Base-by-base conservation (phyloP, 2,797 vertebrate species). In the Cottoperca gobio region DNA sequence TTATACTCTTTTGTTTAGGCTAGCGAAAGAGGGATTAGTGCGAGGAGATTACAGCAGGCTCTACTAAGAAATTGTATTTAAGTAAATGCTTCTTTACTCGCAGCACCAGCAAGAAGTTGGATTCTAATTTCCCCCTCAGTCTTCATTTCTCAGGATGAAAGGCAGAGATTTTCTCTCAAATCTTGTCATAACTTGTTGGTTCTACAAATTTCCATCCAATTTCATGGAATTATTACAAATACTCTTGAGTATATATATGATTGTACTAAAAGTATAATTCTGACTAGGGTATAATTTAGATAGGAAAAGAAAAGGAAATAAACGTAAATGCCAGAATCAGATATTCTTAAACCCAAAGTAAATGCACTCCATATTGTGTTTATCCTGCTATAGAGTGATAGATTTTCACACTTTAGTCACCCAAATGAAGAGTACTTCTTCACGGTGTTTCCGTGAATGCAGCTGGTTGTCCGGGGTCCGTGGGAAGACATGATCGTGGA, bases 1-100 rank as follows among this genome's bases (percentile, higher is more conserved):
- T 89, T 91, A 78, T 76, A 77, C 79, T 90, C 92, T 89, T 93
- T 95, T 94, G 90, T 93, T 92, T 94, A 73, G 85, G 88, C 82
- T 86, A 83, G 81, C 52, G 74, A 90, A 92, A 87, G 89, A 86
- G 55, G 89, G 93, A 94, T 95, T 95, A 94, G 84, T 78, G 79
- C 14, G 5, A 78, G 86, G 88, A 94, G 94, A 95, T 95, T 95
- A 95, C 82, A 83, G 75, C 81, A 58, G 76, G 79, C 81, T 88
- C 84, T 91, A 78, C 86, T 78, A 83, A 92, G 89, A 93, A 93
- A 92, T 87, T 76, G 76, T 87, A 86, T 92, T 93, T 92, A 89
- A 93, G 89, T 81, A 91, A 93, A 93, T 91, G 87, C 77, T 88
- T 94, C 83, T 92, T 91, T 88, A 73, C 81, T 86, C 40, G 23